Percentiles rank a stretch among this genome's conserved stretches.
Conservation (phyloP, 64 coral and sea anemone species). For the Montipora sp. region DNA sequence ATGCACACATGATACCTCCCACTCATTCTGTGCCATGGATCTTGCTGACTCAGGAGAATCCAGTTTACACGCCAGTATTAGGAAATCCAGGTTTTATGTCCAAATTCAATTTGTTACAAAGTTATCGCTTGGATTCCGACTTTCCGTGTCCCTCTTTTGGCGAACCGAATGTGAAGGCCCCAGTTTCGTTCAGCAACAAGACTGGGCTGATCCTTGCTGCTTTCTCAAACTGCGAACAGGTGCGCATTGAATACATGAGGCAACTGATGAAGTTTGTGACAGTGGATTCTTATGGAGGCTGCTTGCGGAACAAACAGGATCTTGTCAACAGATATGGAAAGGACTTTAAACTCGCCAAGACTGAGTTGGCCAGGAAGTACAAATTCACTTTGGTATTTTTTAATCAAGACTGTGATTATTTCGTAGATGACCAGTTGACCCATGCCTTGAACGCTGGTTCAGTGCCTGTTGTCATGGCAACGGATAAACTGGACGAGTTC, state of each 20-base stretch:
- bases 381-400: no score
- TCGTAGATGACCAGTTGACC: no score
- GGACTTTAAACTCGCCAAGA: neutral
- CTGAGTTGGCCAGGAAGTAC: neutral
- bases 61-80: constrained; percentile 48
- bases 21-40: constrained; percentile 26
- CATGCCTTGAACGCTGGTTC: no score
- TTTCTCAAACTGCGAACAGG: constrained; percentile 42
- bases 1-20: neutral
- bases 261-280: neutral
- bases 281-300: constrained; percentile 64
- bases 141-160: constrained; percentile 5
- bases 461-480: no score
- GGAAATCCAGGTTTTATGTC: neutral
- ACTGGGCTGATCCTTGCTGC: neutral
- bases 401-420: no score
- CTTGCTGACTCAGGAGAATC: neutral
- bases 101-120: neutral
- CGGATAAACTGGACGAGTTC: constrained; percentile 51
- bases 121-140: neutral
- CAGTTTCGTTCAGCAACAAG: constrained; percentile 43
- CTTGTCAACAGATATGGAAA: neutral
- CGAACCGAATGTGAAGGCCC: constrained; percentile 33
- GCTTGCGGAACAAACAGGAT: constrained; percentile 59
- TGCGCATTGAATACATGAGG: constrained; percentile 40